Conservation (phyloP, 2,888 invertebrate species). For the Caenorhabditis virilis region DNA sequence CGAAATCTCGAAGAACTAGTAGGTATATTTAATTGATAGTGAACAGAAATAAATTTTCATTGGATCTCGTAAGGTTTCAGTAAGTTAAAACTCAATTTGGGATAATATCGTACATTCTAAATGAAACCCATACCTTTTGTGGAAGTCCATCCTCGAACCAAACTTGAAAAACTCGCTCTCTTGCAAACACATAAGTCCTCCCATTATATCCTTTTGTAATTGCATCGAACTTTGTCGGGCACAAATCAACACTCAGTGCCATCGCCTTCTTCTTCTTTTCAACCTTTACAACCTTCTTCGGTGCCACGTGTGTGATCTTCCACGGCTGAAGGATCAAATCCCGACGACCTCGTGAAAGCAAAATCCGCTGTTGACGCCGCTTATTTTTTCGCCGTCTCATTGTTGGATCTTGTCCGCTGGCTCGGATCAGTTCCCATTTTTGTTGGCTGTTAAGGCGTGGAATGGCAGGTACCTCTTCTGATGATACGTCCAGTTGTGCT, state of each 20-base stretch:
- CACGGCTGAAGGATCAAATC: constrained; percentile 48
- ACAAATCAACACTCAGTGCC: constrained; percentile 47
- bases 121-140: no score
- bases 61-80: no score
- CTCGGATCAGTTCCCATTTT: constrained; percentile 46
- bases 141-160: constrained; percentile 59
- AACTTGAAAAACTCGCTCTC: constrained; percentile 60
- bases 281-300: constrained; percentile 15
- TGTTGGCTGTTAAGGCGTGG: constrained; percentile 32
- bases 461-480: constrained; percentile 18
- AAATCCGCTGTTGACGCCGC: constrained; percentile 16
- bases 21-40: no score
- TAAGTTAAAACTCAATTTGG: no score
- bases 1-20: no score
- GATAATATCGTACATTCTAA: no score
- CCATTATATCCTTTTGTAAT: constrained; percentile 62
- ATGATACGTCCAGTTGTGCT: constrained; percentile 20
- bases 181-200: constrained; percentile 60
- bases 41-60: no score
- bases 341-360: constrained; percentile 22
- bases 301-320: constrained; percentile 35
- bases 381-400: constrained; percentile 24
- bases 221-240: constrained; percentile 59
- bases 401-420: constrained; percentile 42
- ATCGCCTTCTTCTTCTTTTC: constrained; percentile 29